phyloP scores from a whole-genome alignment of 1,140 invertebrate genomes.

The Bombus picipes region DNA sequence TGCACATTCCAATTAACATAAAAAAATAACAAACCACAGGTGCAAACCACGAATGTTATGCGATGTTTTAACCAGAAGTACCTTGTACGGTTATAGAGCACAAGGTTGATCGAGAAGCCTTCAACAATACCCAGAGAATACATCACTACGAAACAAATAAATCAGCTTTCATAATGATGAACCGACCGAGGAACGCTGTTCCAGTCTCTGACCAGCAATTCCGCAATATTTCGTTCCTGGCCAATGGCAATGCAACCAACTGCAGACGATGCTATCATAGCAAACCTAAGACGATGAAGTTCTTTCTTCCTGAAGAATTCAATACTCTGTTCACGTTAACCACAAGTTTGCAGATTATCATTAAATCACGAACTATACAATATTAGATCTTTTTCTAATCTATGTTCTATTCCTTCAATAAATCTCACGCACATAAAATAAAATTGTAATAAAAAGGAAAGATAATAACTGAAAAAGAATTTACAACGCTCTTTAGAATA shows the following conservation, averaged over 20 bases:
- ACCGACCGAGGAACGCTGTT: not conserved
- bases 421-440: not conserved
- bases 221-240: constrained; percentile 9
- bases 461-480: not conserved
- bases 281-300: not conserved
- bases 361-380: not conserved
- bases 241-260: constrained; percentile 8
- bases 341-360: not conserved
- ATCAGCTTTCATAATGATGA: constrained; percentile 16
- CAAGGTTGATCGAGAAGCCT: constrained; percentile 62
- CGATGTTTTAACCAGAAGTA: constrained; percentile 35
- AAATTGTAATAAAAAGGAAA: not conserved
- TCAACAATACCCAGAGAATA: constrained; percentile 20
- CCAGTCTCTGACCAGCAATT: constrained; percentile 3
- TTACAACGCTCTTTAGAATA: not conserved
- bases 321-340: not conserved
- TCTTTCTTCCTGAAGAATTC: not conserved
- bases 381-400: not conserved
- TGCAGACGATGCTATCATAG: not conserved
- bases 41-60: not conserved
- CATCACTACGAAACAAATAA: not conserved
- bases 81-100: constrained; percentile 67
- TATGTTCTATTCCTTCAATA: not conserved
- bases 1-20: not conserved
- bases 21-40: not conserved